Base-by-base conservation (phyloP, 2,888 invertebrate genomes). In the Volucella inflata region DNA sequence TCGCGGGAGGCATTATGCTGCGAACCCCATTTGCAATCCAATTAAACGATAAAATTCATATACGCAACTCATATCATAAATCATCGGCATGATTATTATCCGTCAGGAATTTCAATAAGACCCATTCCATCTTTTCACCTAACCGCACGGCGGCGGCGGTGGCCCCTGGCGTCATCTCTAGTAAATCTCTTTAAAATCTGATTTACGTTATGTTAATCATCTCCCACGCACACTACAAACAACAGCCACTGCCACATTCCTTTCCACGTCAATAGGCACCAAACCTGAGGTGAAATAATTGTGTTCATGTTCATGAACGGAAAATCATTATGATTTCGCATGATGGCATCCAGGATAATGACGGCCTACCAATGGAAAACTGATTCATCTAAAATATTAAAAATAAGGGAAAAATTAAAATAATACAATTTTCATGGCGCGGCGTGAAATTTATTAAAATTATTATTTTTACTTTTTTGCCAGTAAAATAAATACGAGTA, bases 181-280 rank as follows among this genome's bases (percentile, higher is more conserved):
- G 80, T 85, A 76, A 85, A 85, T 85, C 84, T 80, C 84, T 85
- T 85, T 85, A 80, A 85, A 85, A 71, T 85, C 80, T 64, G 84
- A 85, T 80, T 85, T 76, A 80, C 84, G 76, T 80, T 67, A 84
- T 80, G 84, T 80, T 84, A 84, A 85, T 85, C 84, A 85, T 64
- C 71, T 76, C 55, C 12, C 17, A n/a, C 21, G 9, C 38, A 12
- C 64, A 10, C n/a, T 21, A 42, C 0, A 30, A 30, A 2, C 36
- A 57, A 44, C 51, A 40, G 59, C 59, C 21, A 14, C 75, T 74
- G 67, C 46, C 62, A 30, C 38, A 78, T 59, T 53, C 74, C 65
- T 75, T 77, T 85, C 48, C 80, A 55, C 75, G 48, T 85, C 76
- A 85, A 80, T 57, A 72, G 71, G 38, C 80, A 76, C 53, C 80